Evolutionary conservation across 2,113 vertebrate species (phyloP).

Genomic region (Mus pahari): DNA sequence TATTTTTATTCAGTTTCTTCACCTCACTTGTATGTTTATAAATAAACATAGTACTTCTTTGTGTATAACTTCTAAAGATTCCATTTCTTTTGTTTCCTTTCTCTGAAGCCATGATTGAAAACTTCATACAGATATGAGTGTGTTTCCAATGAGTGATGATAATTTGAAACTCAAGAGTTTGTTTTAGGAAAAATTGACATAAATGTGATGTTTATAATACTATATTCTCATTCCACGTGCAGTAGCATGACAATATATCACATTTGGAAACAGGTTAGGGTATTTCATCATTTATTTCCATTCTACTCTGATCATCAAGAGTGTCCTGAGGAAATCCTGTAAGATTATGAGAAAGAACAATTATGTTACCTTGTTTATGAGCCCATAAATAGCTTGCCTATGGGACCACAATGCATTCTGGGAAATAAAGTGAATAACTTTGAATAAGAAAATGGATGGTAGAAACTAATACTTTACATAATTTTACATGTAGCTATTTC

Average conservation of each 20-base stretch:
- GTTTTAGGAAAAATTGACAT: constrained; percentile 27
- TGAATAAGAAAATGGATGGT: not conserved
- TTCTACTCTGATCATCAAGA: not conserved
- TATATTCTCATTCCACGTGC: not conserved
- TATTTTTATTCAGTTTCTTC: not conserved
- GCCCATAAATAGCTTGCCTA: not conserved
- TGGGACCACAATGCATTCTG: not conserved
- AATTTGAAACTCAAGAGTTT: not conserved
- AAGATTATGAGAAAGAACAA: not conserved
- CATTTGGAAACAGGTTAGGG: not conserved
- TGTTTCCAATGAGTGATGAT: not conserved
- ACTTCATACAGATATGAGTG: not conserved
- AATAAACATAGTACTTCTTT: not conserved
- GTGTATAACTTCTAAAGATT: constrained; percentile 8
- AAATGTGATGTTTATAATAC: not conserved
- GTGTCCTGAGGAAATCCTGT: not conserved
- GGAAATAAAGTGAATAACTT: not conserved
- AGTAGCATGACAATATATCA: not conserved
- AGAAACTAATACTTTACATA: not conserved
- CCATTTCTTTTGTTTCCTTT: not conserved
- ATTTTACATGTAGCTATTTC: not conserved
- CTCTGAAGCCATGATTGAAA: not conserved
- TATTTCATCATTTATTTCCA: not conserved
- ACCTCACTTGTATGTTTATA: not conserved
- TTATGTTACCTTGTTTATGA: not conserved